Percentiles rank a stretch among this genome's conserved stretches.
Conservation (phyloP, 2,797 vertebrate species). For the Diceros bicornis region DNA sequence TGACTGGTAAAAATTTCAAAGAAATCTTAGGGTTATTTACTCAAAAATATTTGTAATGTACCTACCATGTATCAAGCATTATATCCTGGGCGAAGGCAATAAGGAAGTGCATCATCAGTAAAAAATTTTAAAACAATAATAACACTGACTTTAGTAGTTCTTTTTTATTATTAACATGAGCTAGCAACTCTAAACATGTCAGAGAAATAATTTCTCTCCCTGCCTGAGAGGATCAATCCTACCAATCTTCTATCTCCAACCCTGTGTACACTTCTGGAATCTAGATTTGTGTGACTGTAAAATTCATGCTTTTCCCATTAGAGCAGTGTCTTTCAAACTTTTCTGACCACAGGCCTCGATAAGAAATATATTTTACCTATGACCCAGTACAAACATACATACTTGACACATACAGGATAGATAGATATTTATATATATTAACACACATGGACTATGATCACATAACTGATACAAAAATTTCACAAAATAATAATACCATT, state of each 20-base stretch:
- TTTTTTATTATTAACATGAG: slow-evolving; percentile 43
- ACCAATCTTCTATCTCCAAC: not conserved
- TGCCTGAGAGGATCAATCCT: not conserved
- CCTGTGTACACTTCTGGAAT: not conserved
- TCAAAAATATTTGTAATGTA: not conserved
- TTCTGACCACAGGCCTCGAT: not conserved
- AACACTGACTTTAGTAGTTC: not conserved
- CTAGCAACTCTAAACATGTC: slow-evolving; percentile 5
- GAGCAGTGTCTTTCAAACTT: slow-evolving; percentile 1
- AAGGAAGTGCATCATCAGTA: not conserved
- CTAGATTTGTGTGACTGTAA: not conserved
- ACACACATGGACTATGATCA: not conserved
- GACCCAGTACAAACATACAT: not conserved
- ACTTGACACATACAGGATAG: not conserved
- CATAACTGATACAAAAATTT: not conserved
- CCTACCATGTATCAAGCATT: not conserved
- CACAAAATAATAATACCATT: slow-evolving; percentile 16
- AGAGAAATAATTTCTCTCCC: slow-evolving; percentile 61
- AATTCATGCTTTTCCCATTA: not conserved
- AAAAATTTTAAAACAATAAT: slow-evolving; percentile 49
- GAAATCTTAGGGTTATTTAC: slow-evolving; percentile 11
- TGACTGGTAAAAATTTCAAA: not conserved
- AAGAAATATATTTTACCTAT: slow-evolving; percentile 48
- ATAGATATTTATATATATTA: not conserved
- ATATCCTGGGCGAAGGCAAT: not conserved